Conservation (phyloP, 2,113 vertebrate species). For the Bos indicus region DNA sequence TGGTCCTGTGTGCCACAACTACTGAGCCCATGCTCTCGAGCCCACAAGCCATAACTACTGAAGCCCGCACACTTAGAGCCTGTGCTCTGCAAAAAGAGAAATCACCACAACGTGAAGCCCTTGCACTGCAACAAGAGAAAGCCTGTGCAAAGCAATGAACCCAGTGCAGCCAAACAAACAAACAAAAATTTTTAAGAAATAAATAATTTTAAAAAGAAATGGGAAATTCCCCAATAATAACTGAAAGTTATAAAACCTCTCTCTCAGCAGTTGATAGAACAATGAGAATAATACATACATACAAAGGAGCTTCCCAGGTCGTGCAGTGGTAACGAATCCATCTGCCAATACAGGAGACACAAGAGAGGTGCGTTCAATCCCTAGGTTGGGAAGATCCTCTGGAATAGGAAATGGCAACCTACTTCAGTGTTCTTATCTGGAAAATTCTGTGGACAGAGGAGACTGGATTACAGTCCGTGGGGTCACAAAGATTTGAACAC, state of each 20-base stretch:
- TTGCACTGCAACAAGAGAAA: background rate
- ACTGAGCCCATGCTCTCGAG: fast-evolving
- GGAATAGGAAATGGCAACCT: background rate
- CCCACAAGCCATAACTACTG: background rate
- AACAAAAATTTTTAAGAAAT: background rate
- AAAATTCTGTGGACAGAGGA: background rate
- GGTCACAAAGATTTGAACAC: background rate
- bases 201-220: background rate
- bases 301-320: background rate
- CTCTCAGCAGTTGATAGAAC: background rate
- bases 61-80: background rate
- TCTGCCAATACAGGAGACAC: background rate
- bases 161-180: background rate
- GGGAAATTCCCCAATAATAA: background rate
- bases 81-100: background rate
- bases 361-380: background rate
- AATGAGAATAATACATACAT: background rate
- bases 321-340: background rate
- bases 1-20: background rate
- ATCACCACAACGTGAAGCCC: background rate
- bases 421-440: background rate
- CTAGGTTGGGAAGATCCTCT: background rate
- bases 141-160: background rate
- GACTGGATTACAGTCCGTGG: background rate
- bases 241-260: background rate